Conservation (phyloP, 2,113 vertebrate species). For the Peromyscus californicus region DNA sequence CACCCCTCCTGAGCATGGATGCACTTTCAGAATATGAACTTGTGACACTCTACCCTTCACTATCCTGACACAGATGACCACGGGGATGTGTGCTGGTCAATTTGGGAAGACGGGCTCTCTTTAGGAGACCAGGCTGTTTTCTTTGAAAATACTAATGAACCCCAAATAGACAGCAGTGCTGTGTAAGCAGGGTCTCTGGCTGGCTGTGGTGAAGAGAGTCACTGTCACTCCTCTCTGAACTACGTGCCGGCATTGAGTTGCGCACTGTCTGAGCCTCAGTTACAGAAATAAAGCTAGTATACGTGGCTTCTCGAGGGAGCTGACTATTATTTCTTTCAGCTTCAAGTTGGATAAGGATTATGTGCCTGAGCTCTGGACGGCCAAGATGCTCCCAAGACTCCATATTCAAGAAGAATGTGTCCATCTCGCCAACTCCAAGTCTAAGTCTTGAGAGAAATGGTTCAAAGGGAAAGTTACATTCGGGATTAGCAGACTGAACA, state of each 20-base stretch:
- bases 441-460: slow-evolving; percentile 21
- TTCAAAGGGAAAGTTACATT: not conserved
- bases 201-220: not conserved
- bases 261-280: not conserved
- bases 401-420: not conserved
- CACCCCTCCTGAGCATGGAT: not conserved
- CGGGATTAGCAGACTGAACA: not conserved
- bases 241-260: not conserved
- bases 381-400: not conserved
- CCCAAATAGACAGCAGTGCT: not conserved
- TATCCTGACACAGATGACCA: not conserved
- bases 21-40: not conserved
- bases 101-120: not conserved
- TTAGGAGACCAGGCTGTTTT: not conserved
- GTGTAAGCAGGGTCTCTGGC: not conserved
- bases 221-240: not conserved
- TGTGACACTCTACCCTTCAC: not conserved
- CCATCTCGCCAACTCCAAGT: not conserved
- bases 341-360: not conserved
- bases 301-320: not conserved
- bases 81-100: not conserved
- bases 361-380: not conserved
- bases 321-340: not conserved
- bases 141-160: not conserved
- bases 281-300: not conserved